Conservation (phyloP, 2,888 invertebrate species). For the Agrilus biguttatus region DNA sequence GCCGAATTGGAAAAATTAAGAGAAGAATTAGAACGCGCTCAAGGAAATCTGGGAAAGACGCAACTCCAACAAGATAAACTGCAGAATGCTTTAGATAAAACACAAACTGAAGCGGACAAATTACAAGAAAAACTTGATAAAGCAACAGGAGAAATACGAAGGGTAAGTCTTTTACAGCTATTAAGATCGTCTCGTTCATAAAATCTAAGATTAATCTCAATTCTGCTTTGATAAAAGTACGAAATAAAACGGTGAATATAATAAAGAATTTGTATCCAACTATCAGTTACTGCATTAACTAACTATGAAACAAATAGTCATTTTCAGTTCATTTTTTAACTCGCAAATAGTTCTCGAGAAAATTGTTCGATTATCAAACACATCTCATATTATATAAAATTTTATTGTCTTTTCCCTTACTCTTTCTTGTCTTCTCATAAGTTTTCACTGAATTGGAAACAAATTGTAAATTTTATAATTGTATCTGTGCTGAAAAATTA, state of each 20-base stretch:
- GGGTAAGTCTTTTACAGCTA: constrained; percentile 39
- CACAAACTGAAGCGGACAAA: constrained; percentile 82
- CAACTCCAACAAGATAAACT: constrained; percentile 85
- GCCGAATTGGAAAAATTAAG: constrained; percentile 73
- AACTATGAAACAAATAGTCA: too few species aligned
- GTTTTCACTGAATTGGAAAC: too few species aligned
- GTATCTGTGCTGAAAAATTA: too few species aligned
- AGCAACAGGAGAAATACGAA: constrained; percentile 63
- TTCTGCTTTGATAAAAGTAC: neutral
- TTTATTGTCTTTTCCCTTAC: too few species aligned
- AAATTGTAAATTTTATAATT: too few species aligned
- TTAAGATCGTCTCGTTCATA: neutral
- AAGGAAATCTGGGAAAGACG: constrained; percentile 79
- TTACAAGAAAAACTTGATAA: constrained; percentile 80
- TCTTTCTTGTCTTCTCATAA: too few species aligned
- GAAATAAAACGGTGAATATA: neutral
- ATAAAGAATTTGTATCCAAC: too few species aligned
- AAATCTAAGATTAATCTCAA: neutral
- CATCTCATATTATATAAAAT: too few species aligned
- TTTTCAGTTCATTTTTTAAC: too few species aligned
- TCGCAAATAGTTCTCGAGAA: too few species aligned
- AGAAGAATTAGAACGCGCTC: constrained; percentile 78
- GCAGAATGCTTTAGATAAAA: constrained; percentile 75
- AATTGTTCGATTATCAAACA: too few species aligned
- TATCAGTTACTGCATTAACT: too few species aligned